Evolutionary conservation across 2,888 invertebrate species (phyloP).

Genomic region (Lepidonotus clava): DNA sequence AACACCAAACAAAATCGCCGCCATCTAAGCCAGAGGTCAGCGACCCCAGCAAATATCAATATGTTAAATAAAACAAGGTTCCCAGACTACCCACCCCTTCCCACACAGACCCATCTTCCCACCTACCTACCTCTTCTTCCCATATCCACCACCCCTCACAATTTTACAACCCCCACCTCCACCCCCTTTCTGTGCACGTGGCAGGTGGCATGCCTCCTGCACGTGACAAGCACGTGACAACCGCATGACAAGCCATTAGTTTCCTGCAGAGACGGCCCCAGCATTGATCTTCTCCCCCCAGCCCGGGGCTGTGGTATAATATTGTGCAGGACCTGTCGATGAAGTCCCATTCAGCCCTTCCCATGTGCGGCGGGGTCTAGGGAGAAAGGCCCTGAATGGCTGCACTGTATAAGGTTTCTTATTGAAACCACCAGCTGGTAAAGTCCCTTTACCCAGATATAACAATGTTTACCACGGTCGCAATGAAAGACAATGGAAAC

Average conservation of each 20-base stretch:
- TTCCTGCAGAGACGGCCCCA: neutral
- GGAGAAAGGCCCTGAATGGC: neutral
- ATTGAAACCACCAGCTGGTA: neutral
- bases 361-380: neutral
- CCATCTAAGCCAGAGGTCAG: no score
- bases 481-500: no score
- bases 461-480: no score
- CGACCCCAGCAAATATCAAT: no score
- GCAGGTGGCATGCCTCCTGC: neutral
- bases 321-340: neutral
- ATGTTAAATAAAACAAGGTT: no score
- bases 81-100: no score
- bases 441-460: neutral
- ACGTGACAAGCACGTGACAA: conserved; percentile 26
- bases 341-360: neutral
- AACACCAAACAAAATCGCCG: no score
- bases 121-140: no score
- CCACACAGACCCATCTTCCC: no score
- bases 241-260: conserved; percentile 1
- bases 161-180: neutral
- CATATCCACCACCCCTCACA: neutral
- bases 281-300: neutral
- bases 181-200: neutral
- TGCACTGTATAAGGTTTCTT: neutral
- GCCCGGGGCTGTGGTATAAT: neutral